A percentile compares a stretch with the other conserved stretches of the same genome.
phyloP scores from a whole-genome alignment of 2,888 invertebrate species.

The Synanthedon tipuliformis region DNA sequence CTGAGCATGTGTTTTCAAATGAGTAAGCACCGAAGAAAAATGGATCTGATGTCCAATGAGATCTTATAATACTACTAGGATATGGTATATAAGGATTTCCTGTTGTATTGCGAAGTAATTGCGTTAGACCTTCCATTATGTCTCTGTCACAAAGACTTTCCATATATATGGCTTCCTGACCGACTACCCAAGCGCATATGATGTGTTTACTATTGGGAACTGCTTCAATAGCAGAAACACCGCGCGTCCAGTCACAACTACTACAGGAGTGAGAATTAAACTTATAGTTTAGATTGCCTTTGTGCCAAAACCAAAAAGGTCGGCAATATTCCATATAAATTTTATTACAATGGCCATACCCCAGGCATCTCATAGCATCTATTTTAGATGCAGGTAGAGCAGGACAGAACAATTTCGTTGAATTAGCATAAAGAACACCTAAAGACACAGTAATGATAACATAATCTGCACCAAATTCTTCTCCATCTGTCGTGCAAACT shows the following conservation, averaged over 20 bases:
- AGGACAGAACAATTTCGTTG: constrained; percentile 77
- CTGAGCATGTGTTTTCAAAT: constrained; percentile 49
- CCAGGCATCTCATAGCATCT: constrained; percentile 75
- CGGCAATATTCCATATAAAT: constrained; percentile 80
- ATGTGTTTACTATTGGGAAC: constrained; percentile 78
- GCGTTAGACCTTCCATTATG: constrained; percentile 74
- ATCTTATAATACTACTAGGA: constrained; percentile 74
- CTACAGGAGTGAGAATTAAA: constrained; percentile 66
- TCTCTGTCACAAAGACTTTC: constrained; percentile 76
- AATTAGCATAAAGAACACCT: constrained; percentile 77
- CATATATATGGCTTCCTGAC: constrained; percentile 74
- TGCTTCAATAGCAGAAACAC: constrained; percentile 76
- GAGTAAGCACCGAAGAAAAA: constrained; percentile 80
- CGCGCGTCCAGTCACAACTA: constrained; percentile 78
- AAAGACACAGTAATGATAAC: constrained; percentile 83
- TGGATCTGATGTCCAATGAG: constrained; percentile 80
- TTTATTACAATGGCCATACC: constrained; percentile 81
- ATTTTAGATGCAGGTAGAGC: constrained; percentile 76
- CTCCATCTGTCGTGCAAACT: constrained; percentile 76
- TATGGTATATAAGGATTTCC: constrained; percentile 74
- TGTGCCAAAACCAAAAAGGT: constrained; percentile 79
- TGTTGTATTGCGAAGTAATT: constrained; percentile 72
- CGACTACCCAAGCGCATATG: constrained; percentile 77
- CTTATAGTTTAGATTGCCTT: constrained; percentile 73
- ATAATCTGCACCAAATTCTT: constrained; percentile 79